Evolutionary conservation across 2,797 vertebrate species (phyloP).

Genomic region (Falco rusticolus): DNA sequence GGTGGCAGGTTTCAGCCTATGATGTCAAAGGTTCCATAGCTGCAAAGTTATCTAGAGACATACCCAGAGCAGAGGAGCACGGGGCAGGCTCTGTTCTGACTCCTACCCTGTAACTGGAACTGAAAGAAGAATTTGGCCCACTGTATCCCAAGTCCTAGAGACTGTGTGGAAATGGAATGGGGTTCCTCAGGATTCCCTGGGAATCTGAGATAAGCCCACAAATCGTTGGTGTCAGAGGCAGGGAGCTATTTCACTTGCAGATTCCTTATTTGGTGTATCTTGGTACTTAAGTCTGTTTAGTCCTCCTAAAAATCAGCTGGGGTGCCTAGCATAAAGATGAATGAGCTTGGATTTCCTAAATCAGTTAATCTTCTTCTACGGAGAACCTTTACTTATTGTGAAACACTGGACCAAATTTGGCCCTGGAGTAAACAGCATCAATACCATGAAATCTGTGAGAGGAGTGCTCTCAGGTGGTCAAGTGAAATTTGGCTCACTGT

Average conservation of each 20-base stretch:
- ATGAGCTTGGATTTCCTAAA: neutral
- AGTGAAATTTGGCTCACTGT: neutral
- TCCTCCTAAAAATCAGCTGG: neutral
- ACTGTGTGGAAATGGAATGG: neutral
- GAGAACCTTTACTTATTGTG: neutral
- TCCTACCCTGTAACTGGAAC: slow-evolving; percentile 11
- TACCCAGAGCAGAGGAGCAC: neutral
- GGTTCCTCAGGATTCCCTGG: neutral
- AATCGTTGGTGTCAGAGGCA: neutral
- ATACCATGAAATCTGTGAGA: neutral
- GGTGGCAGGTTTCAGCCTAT: neutral
- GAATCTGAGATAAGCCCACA: neutral
- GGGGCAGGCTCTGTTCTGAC: slow-evolving; percentile 10
- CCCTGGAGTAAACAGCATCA: neutral
- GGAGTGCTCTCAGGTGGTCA: neutral
- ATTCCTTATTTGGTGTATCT: neutral
- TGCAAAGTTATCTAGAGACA: neutral
- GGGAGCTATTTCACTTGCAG: slow-evolving; percentile 25
- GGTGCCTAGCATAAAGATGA: neutral
- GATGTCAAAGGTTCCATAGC: neutral
- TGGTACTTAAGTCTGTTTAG: neutral
- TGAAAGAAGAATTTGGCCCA: slow-evolving; percentile 13
- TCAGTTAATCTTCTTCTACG: neutral
- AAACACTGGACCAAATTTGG: slow-evolving; percentile 55
- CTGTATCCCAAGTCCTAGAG: neutral